These are phyloP conservation scores for Caenorhabditis inopinata DNA, from an alignment of 1,140 invertebrate genomes.

Conservation along the genomic window DNA sequence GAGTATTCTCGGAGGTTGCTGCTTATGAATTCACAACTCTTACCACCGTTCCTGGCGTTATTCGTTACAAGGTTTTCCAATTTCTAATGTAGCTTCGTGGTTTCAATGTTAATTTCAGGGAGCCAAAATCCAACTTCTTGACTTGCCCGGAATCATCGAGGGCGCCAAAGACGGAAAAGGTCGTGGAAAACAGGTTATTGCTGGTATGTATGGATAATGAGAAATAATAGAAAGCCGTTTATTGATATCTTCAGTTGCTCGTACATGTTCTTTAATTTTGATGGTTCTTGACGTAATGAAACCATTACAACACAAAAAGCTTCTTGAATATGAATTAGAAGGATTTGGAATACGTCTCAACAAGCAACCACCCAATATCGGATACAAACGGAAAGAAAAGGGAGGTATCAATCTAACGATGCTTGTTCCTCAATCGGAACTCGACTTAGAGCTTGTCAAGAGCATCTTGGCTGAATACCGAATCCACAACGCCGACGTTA, in stretches of 20 bases:
- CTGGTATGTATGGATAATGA: constrained; percentile 68
- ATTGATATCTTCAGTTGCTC: constrained; percentile 75
- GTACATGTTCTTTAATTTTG: constrained; percentile 96
- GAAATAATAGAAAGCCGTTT: background rate
- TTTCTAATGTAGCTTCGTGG: background rate
- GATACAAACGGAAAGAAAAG: constrained; percentile 94
- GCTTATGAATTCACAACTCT: constrained; percentile 99
- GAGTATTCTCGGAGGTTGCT: constrained; percentile 98
- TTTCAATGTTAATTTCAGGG: constrained; percentile 69
- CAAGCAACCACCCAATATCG: constrained; percentile 84
- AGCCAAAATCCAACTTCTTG: constrained; percentile 96
- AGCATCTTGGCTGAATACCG: constrained; percentile 94
- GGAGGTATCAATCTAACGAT: constrained; percentile 88
- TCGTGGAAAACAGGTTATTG: constrained; percentile 96
- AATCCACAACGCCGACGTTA: constrained; percentile 97
- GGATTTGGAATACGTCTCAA: constrained; percentile 95
- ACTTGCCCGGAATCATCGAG: constrained; percentile 99
- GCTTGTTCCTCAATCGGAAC: constrained; percentile 84
- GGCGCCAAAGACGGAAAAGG: constrained; percentile 99
- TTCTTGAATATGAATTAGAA: constrained; percentile 97
- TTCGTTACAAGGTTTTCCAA: constrained; percentile 85
- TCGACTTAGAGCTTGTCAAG: constrained; percentile 92
- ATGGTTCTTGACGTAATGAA: constrained; percentile 97
- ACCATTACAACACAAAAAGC: constrained; percentile 89
- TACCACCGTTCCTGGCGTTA: constrained; percentile 98